A percentile compares a stretch with the other conserved stretches of the same genome.
phyloP scores from a whole-genome alignment of 2,888 invertebrate species.

The Drosophila lutescens region DNA sequence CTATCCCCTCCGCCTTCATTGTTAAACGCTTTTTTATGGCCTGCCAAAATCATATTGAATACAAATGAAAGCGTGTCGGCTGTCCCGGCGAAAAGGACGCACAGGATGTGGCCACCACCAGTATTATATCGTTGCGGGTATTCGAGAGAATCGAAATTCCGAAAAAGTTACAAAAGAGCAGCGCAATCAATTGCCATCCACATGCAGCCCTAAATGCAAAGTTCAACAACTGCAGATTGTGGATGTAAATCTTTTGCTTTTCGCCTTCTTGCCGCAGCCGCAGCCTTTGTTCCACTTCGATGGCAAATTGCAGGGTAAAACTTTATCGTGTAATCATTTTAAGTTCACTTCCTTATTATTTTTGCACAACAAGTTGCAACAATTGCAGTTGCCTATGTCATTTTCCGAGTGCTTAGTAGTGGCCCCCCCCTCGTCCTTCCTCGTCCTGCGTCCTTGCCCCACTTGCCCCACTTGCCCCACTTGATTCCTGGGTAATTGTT shows the following conservation, averaged over 20 bases:
- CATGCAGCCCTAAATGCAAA: slow-evolving; percentile 40
- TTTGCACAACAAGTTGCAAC: slow-evolving; percentile 57
- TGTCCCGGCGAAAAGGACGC: not conserved
- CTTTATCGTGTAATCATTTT: slow-evolving; percentile 76
- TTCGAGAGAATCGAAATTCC: not conserved
- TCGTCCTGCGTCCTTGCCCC: slow-evolving; percentile 1
- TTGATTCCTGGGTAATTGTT: slow-evolving; percentile 54
- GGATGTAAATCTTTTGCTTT: slow-evolving; percentile 27
- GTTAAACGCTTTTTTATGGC: slow-evolving; percentile 52
- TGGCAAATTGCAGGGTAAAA: slow-evolving; percentile 73
- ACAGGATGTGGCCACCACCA: not conserved
- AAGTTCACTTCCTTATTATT: slow-evolving; percentile 77
- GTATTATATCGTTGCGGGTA: not conserved
- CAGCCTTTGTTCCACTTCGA: slow-evolving; percentile 30
- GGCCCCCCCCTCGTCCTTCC: not conserved
- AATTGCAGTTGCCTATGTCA: slow-evolving; percentile 74
- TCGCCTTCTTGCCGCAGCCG: slow-evolving; percentile 4
- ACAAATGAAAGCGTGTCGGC: slow-evolving; percentile 40
- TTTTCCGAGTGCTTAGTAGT: slow-evolving; percentile 66
- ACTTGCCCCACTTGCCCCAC: slow-evolving; percentile 1
- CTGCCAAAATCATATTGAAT: slow-evolving; percentile 53
- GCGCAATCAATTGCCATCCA: slow-evolving; percentile 37
- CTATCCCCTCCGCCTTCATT: slow-evolving; percentile 2
- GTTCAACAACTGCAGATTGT: slow-evolving; percentile 42
- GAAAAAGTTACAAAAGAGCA: not conserved